Percentiles rank a stretch among this genome's conserved stretches.
Evolutionary conservation across 2,888 invertebrate species (phyloP).

Genomic region (Tipula helvola): DNA sequence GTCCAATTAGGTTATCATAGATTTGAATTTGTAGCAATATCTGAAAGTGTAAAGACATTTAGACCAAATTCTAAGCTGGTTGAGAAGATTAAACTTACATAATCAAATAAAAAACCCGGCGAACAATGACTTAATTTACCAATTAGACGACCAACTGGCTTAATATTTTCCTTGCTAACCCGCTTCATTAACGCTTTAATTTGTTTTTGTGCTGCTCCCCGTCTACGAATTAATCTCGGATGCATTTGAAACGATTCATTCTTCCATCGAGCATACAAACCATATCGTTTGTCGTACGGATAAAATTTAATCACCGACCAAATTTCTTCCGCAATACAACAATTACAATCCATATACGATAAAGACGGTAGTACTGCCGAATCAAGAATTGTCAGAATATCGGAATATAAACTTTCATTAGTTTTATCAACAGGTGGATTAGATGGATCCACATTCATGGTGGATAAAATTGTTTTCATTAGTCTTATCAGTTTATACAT

Average conservation of each 20-base stretch:
- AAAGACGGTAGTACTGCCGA: conserved; percentile 81
- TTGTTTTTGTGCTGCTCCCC: conserved; percentile 78
- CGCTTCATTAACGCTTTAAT: conserved; percentile 95
- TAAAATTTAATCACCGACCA: conserved; percentile 80
- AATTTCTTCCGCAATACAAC: conserved; percentile 91
- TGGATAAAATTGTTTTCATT: conserved; percentile 32
- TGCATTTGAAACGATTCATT: conserved; percentile 74
- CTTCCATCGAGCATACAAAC: conserved; percentile 93
- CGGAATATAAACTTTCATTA: conserved; percentile 56
- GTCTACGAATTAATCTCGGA: conserved; percentile 69
- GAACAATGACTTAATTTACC: conserved; percentile 95
- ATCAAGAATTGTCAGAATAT: conserved; percentile 76
- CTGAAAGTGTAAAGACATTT: not conserved
- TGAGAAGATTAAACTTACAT: conserved; percentile 41
- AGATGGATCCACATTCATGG: conserved; percentile 32
- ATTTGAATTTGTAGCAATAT: conserved; percentile 67
- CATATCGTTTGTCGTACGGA: conserved; percentile 61
- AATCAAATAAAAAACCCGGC: conserved; percentile 92
- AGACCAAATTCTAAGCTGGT: not conserved
- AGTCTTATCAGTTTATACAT: conserved; percentile 71
- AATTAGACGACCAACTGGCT: conserved; percentile 87
- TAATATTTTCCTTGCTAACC: conserved; percentile 96
- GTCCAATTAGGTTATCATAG: conserved; percentile 88
- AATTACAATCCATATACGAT: conserved; percentile 86
- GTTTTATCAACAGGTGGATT: conserved; percentile 29